These are phyloP conservation scores for Upupa epops DNA, from an alignment of 2,113 vertebrate genomes.

Conservation along the genomic window DNA sequence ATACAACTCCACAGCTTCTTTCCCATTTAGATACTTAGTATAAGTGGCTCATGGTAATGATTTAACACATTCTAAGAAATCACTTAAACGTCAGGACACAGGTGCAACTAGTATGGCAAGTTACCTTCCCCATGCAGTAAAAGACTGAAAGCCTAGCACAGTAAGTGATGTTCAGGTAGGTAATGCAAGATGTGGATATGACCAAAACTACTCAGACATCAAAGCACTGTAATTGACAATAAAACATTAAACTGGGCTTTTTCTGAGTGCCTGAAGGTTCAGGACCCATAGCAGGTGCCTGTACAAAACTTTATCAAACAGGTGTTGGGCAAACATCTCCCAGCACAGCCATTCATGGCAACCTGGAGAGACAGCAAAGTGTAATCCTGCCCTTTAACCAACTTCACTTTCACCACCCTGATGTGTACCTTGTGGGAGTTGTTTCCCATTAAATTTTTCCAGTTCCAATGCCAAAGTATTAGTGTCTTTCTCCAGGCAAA, in stretches of 20 bases:
- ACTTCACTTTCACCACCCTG: neutral
- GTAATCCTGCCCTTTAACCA: neutral
- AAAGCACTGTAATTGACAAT: neutral
- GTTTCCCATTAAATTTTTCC: neutral
- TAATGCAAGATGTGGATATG: neutral
- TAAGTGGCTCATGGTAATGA: too few species aligned
- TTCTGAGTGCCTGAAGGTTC: neutral
- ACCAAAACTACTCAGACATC: neutral
- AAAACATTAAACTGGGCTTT: neutral
- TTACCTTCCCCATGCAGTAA: neutral
- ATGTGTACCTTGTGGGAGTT: neutral
- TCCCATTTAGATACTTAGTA: neutral
- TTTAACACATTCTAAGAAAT: neutral
- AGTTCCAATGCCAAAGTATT: neutral
- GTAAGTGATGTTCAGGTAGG: neutral
- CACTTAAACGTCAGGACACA: neutral
- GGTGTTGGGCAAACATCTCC: neutral
- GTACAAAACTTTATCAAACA: neutral
- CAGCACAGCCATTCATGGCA: neutral
- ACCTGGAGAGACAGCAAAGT: neutral
- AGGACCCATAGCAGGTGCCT: neutral
- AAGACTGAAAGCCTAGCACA: neutral
- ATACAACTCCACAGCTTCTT: neutral
- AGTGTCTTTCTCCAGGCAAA: neutral
- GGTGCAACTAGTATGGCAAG: neutral